Conservation (phyloP, 2,797 vertebrate genomes). For the Ctenopoma kingsleyae region DNA sequence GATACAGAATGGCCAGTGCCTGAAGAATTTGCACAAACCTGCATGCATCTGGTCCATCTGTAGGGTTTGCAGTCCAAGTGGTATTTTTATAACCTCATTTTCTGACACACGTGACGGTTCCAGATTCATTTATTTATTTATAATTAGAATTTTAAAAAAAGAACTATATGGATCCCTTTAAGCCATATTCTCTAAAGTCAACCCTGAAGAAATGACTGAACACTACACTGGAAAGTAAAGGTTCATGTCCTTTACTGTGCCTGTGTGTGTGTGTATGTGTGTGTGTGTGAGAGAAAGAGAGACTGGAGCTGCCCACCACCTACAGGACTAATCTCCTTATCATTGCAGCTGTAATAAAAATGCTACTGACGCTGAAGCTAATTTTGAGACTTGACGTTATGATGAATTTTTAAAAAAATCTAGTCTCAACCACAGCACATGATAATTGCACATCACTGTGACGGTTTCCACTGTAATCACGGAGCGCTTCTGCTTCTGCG, state of each 20-base stretch:
- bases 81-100: background rate
- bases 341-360: constrained; percentile 24
- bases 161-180: background rate
- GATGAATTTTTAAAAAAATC: constrained; percentile 41
- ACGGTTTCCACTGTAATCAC: constrained; percentile 61
- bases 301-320: background rate
- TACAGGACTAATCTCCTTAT: constrained; percentile 3
- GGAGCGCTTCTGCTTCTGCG: constrained; percentile 17
- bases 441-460: constrained; percentile 71
- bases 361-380: constrained; percentile 33
- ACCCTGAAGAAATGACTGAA: background rate
- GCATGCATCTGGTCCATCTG: constrained; percentile 5
- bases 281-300: background rate
- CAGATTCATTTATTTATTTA: background rate
- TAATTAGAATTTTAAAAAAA: background rate
- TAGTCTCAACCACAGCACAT: constrained; percentile 23
- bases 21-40: constrained; percentile 3
- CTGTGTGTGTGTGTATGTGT: too few relatives aligned
- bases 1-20: background rate
- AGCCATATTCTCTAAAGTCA: background rate
- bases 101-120: too few relatives aligned
- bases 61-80: background rate
- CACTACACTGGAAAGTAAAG: too few relatives aligned
- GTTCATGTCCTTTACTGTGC: too few relatives aligned
- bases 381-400: constrained; percentile 37